Percentiles rank a stretch among this genome's conserved stretches.
Conservation (phyloP, 2,797 vertebrate genomes). For the Pampus argenteus region DNA sequence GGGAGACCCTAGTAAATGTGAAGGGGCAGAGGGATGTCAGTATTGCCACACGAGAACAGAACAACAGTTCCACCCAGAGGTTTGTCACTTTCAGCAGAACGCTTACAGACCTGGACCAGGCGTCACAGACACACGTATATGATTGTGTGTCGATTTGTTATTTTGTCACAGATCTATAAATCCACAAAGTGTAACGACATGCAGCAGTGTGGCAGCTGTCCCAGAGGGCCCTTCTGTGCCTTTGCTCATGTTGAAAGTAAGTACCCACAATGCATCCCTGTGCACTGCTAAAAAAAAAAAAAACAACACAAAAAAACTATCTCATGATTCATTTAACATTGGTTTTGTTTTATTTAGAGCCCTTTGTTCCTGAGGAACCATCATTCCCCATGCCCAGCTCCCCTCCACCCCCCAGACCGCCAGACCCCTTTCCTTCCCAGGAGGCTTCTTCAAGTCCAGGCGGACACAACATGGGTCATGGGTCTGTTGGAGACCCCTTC, state of each 20-base stretch:
- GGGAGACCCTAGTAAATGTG: constrained; percentile 99
- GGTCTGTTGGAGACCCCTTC: constrained; percentile 69
- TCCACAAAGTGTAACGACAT: constrained; percentile 99
- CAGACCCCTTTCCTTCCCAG: constrained; percentile 80
- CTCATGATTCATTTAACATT: too few relatives aligned
- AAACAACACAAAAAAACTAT: too few relatives aligned
- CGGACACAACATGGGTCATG: constrained; percentile 44
- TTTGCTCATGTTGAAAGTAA: constrained; percentile 98
- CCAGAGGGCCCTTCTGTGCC: constrained; percentile 98
- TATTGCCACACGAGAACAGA: constrained; percentile 98
- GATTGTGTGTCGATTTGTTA: not conserved
- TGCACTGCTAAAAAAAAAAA: not conserved
- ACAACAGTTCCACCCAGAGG: constrained; percentile 99
- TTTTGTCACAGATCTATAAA: constrained; percentile 92
- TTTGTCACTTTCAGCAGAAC: constrained; percentile 59
- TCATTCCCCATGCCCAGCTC: constrained; percentile 87
- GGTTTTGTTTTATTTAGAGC: too few relatives aligned
- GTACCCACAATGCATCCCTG: constrained; percentile 57
- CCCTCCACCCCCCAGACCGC: constrained; percentile 75
- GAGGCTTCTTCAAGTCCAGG: constrained; percentile 88
- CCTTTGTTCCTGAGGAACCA: constrained; percentile 88
- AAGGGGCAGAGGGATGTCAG: constrained; percentile 94
- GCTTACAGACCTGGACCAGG: not conserved
- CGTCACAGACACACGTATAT: not conserved
- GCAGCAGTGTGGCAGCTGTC: constrained; percentile 98